Evolutionary conservation across 2,888 invertebrate genomes (phyloP).

Genomic region (Argyra leucocephala): DNA sequence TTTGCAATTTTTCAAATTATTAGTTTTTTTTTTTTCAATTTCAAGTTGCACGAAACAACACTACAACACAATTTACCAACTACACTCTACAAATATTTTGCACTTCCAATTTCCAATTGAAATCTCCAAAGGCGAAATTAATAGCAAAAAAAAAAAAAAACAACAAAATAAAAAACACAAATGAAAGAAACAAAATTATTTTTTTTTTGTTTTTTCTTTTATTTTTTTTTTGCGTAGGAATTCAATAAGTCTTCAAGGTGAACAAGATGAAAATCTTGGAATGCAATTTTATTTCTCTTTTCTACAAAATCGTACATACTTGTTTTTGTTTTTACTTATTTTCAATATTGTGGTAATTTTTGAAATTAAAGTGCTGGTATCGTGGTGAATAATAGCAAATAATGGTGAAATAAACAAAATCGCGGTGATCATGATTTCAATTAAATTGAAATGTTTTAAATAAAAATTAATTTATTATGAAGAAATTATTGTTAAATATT

Average conservation of each 20-base stretch:
- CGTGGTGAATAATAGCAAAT: neutral
- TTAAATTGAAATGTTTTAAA: too few relatives aligned
- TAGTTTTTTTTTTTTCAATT: neutral
- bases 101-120: too few relatives aligned
- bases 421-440: too few relatives aligned
- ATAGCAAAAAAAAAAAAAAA: neutral
- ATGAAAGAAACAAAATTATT: neutral
- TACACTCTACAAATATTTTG: too few relatives aligned
- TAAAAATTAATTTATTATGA: too few relatives aligned
- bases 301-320: neutral
- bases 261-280: constrained; percentile 4
- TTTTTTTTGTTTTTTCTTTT: neutral
- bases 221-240: neutral
- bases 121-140: too few relatives aligned
- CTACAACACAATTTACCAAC: neutral
- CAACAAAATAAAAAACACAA: neutral
- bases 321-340: neutral
- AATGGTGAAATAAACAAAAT: neutral
- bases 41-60: neutral
- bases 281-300: neutral
- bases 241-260: constrained; percentile 6
- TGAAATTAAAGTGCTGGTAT: too few relatives aligned
- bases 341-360: neutral
- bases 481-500: too few relatives aligned
- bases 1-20: neutral